A percentile compares a stretch with the other conserved stretches of the same genome.
Conservation (phyloP, 37 sponge, comb jelly and placozoan species). For the Cliona cf. orientalis region DNA sequence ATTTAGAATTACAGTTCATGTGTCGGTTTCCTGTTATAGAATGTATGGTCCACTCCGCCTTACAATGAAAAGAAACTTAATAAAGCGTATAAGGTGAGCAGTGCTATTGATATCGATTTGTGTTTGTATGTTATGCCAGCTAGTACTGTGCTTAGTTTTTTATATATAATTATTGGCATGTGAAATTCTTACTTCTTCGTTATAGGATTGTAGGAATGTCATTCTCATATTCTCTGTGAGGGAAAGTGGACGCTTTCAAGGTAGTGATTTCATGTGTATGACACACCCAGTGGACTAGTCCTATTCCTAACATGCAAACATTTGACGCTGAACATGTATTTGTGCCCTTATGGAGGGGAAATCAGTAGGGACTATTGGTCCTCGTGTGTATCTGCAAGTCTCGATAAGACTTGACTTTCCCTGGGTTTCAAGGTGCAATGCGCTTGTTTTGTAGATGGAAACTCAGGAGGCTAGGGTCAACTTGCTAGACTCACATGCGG, state of each 20-base stretch:
- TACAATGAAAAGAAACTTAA: constrained; percentile 94
- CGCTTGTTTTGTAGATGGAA: too few relatives aligned
- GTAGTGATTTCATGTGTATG: too few relatives aligned
- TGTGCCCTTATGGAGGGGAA: background rate
- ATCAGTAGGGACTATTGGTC: too few relatives aligned
- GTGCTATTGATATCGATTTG: background rate
- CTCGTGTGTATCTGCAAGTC: too few relatives aligned
- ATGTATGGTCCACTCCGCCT: constrained; percentile 91
- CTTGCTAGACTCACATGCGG: too few relatives aligned
- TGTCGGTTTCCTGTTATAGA: constrained; percentile 30
- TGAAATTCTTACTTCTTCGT: background rate
- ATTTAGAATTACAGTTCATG: background rate
- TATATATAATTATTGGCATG: too few relatives aligned
- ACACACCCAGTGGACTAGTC: too few relatives aligned
- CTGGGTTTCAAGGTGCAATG: too few relatives aligned
- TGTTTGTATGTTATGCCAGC: background rate
- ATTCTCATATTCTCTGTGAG: constrained; percentile 93
- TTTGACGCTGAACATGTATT: background rate
- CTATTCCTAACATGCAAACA: too few relatives aligned
- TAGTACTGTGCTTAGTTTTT: background rate
- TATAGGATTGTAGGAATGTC: constrained; percentile 87
- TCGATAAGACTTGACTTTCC: too few relatives aligned
- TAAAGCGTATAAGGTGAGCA: constrained; percentile 77
- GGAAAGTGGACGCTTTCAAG: constrained; percentile 98
- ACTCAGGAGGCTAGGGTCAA: too few relatives aligned